phyloP scores from a whole-genome alignment of 2,888 invertebrate species.

The Sphinx pinastri region DNA sequence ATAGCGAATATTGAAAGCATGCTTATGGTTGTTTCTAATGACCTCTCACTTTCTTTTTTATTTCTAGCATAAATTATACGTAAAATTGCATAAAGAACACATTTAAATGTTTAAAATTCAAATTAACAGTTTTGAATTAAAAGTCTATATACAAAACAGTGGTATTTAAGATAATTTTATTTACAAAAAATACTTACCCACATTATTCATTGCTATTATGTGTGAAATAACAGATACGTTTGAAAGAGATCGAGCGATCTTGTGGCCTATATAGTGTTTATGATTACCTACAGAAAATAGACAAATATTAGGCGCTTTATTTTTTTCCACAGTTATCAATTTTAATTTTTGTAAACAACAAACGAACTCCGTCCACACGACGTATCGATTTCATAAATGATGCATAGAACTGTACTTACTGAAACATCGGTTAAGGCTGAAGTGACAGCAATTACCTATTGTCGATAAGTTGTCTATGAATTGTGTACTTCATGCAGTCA shows the following conservation, averaged over 20 bases:
- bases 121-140: neutral
- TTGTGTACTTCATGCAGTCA: neutral
- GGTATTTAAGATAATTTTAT: too few relatives aligned
- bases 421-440: neutral
- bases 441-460: neutral
- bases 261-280: too few relatives aligned
- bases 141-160: too few relatives aligned
- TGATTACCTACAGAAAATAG: too few relatives aligned
- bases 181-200: too few relatives aligned
- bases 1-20: constrained; percentile 1
- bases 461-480: neutral
- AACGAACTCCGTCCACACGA: neutral
- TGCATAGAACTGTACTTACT: constrained; percentile 1
- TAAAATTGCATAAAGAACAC: neutral
- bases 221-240: too few relatives aligned
- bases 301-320: too few relatives aligned
- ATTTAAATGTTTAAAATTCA: neutral
- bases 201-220: too few relatives aligned
- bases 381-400: neutral
- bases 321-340: too few relatives aligned
- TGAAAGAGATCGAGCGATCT: too few relatives aligned
- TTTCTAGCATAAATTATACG: neutral
- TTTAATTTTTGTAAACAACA: neutral
- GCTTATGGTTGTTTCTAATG: neutral
- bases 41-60: constrained; percentile 20